Evolutionary conservation across 1,140 invertebrate genomes (phyloP), one percentile per base, ranked within the genome.

Genomic region (Eubasilissa regina): DNA sequence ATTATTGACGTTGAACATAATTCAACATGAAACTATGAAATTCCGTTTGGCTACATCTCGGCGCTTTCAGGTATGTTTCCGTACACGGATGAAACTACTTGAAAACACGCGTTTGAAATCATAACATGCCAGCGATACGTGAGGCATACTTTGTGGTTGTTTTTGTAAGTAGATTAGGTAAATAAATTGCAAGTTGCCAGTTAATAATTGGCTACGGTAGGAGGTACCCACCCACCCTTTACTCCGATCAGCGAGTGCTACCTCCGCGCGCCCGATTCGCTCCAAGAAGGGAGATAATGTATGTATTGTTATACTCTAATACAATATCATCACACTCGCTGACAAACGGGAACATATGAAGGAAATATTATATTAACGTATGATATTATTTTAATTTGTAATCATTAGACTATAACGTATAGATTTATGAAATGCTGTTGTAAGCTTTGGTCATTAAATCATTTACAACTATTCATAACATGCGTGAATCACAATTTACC

Each of bases 101-200:
- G 21, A 72, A 75, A 80, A 78, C 76, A 75, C 75, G 77, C 76
- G 77, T 76, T 81, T 78, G 77, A 79, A 81, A 81, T 76, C 80
- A 81, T 77, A 78, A 81, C 77, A 79, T 44, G 51, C 55, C 75
- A 76, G 74, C 68, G n/a, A 73, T 51, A 70, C 44, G 11, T 25
- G 80, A 66, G 48, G 75, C 68, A 75, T 75, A 79, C 78, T 82
- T 77, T 77, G 64, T 77, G 75, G 78, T 78, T 82, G 81, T 82
- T 82, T 82, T 82, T 82, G 75, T 75, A 21, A 68, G 78, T 77
- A 78, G 78, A 77, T 78, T 79, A 79, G 77, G 80, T 79, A 81
- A 81, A 81, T 81, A 79, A 81, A 77, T 81, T 81, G 64, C 77
- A 77, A 62, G 35, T 62, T 77, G 73, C 48, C 74, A 55, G 74